These are phyloP conservation scores for Diphyllodes magnificus DNA, from an alignment of 2,113 vertebrate species.

Conservation along the genomic window DNA sequence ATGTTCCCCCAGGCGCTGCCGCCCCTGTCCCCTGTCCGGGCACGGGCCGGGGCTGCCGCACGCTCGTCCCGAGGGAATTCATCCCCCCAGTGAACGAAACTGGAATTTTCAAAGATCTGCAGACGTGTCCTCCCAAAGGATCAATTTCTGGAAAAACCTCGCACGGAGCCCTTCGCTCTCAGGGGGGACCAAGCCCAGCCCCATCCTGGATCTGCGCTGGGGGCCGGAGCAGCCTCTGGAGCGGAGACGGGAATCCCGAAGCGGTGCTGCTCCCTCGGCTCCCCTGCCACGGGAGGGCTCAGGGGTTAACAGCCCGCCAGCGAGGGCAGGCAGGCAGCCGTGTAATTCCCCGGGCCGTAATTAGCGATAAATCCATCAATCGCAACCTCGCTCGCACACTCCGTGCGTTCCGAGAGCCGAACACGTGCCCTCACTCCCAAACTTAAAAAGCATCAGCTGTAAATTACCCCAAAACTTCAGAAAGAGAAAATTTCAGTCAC, in stretches of 20 bases:
- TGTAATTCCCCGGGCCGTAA: slow-evolving; percentile 1
- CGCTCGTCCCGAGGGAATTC: too few relatives aligned
- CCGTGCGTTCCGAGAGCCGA: fast-evolving
- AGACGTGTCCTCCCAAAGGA: not conserved
- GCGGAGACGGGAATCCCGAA: not conserved
- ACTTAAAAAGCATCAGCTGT: fast-evolving
- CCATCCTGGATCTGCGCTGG: fast-evolving
- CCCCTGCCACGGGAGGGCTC: not conserved
- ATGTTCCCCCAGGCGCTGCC: fast-evolving
- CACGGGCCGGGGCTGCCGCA: not conserved
- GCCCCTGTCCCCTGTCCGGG: not conserved
- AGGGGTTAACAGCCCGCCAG: not conserved
- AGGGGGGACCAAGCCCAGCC: not conserved
- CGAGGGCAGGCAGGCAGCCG: not conserved
- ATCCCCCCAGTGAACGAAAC: fast-evolving
- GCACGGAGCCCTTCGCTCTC: not conserved
- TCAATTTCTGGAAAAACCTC: fast-evolving
- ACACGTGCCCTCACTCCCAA: fast-evolving
- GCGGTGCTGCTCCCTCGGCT: not conserved
- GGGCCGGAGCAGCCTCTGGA: not conserved
- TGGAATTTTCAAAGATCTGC: not conserved
- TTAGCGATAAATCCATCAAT: slow-evolving; percentile 31
- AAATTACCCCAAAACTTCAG: not conserved
- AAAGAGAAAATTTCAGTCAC: not conserved
- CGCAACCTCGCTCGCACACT: not conserved